Conservation (phyloP, 1,140 invertebrate species). For the Helicoverpa armigera region DNA sequence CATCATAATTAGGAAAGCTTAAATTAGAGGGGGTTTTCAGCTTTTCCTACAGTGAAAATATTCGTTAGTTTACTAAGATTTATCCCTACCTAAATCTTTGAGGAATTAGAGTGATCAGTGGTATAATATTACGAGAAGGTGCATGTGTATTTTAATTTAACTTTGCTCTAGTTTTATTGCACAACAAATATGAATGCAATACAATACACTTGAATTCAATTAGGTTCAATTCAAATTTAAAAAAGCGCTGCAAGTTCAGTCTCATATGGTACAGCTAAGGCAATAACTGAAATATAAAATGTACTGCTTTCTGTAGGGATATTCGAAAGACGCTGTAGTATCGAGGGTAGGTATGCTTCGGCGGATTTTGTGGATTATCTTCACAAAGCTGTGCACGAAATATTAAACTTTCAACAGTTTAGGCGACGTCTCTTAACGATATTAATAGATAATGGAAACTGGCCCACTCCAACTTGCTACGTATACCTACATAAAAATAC, state of each 20-base stretch:
- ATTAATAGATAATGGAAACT: slow-evolving; percentile 50
- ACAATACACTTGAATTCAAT: slow-evolving; percentile 19
- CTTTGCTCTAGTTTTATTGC: background rate
- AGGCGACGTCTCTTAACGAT: slow-evolving; percentile 43
- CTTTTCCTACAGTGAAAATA: too few relatives aligned
- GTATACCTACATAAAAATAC: slow-evolving; percentile 52
- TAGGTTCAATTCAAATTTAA: slow-evolving; percentile 37
- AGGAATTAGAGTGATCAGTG: too few relatives aligned
- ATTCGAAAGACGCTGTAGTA: slow-evolving; percentile 25
- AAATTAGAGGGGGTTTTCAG: too few relatives aligned
- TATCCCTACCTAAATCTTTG: too few relatives aligned
- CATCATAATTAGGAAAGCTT: too few relatives aligned
- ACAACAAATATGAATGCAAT: background rate
- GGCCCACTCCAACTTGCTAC: background rate
- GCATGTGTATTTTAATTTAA: too few relatives aligned
- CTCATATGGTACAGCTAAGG: slow-evolving; percentile 5
- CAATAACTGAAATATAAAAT: slow-evolving; percentile 46
- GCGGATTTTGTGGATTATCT: slow-evolving; percentile 48
- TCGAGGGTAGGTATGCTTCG: slow-evolving; percentile 15
- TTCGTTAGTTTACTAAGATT: too few relatives aligned
- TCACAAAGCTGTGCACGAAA: slow-evolving; percentile 51
- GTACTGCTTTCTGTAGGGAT: slow-evolving; percentile 43
- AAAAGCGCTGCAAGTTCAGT: slow-evolving; percentile 6
- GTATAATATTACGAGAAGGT: too few relatives aligned
- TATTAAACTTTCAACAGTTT: slow-evolving; percentile 47